These are phyloP conservation scores for Netelia inedita DNA, from an alignment of 2,888 invertebrate genomes.

Conservation along the genomic window DNA sequence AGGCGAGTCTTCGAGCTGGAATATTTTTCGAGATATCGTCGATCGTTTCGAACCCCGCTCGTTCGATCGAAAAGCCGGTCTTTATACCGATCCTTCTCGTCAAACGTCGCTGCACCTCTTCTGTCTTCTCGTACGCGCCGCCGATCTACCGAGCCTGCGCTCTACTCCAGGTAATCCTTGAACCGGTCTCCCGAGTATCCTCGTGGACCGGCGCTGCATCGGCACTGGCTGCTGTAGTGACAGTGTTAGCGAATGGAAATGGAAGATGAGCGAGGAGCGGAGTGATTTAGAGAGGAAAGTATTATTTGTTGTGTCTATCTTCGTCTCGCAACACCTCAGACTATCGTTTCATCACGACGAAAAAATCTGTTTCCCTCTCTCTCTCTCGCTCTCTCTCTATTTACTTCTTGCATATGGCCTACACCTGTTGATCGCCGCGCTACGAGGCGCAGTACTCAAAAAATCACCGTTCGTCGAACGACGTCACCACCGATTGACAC, in stretches of 20 bases:
- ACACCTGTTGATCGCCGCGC: constrained; percentile 25
- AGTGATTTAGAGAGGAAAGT: not conserved
- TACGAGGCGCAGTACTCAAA: not conserved
- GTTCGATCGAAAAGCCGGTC: constrained; percentile 32
- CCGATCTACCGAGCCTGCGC: constrained; percentile 43
- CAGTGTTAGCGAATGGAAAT: not conserved
- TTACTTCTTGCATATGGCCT: not conserved
- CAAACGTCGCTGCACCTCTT: constrained; percentile 17
- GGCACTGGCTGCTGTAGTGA: not conserved
- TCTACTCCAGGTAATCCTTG: constrained; percentile 60
- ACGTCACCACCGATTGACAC: constrained; percentile 12
- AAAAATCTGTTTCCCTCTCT: constrained; percentile 3
- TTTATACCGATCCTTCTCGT: constrained; percentile 8
- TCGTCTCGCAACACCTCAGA: not conserved
- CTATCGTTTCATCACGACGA: not conserved
- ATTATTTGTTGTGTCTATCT: constrained; percentile 3
- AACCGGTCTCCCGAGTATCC: constrained; percentile 63
- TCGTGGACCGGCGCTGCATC: constrained; percentile 53
- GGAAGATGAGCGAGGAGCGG: constrained; percentile 14
- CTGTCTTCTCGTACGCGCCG: constrained; percentile 36
- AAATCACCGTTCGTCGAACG: constrained; percentile 38
- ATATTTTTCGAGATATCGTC: constrained; percentile 5
- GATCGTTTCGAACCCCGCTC: not conserved
- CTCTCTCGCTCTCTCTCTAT: constrained; percentile 3
- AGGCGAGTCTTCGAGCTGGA: not conserved